Conservation (phyloP, 1,140 invertebrate species). For the Lucilia cuprina region DNA sequence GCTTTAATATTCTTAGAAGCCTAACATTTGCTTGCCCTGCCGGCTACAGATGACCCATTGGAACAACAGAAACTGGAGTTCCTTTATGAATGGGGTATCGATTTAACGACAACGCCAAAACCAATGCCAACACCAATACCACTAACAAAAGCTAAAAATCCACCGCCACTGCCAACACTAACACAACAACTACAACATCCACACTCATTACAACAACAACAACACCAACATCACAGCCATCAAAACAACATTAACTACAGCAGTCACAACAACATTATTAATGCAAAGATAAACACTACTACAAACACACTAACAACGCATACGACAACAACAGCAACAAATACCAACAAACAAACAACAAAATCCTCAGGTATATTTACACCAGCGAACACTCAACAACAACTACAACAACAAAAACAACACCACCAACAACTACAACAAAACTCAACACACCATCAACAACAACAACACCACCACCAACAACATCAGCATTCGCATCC, state of each 20-base stretch:
- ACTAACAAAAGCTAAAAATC: conserved; percentile 62
- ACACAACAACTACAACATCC: conserved; percentile 38
- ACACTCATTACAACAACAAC: conserved; percentile 42
- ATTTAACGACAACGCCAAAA: conserved; percentile 67
- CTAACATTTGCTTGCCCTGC: conserved; percentile 83
- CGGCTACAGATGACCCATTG: conserved; percentile 73
- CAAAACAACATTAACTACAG: conserved; percentile 47
- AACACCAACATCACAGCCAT: conserved; percentile 20
- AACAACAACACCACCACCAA: conserved; percentile 40
- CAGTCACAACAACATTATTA: conserved; percentile 32
- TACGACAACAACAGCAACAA: conserved; percentile 47
- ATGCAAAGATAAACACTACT: conserved; percentile 19
- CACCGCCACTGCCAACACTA: conserved; percentile 59
- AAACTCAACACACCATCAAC: conserved; percentile 41
- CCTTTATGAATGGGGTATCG: conserved; percentile 68
- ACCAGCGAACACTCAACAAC: conserved; percentile 33
- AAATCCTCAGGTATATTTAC: conserved; percentile 41
- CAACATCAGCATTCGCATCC: conserved; percentile 42
- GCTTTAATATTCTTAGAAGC: conserved; percentile 86
- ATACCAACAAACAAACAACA: conserved; percentile 40
- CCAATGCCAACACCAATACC: conserved; percentile 63
- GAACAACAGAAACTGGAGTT: conserved; percentile 65
- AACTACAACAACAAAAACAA: conserved; percentile 30
- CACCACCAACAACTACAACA: conserved; percentile 40
- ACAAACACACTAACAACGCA: conserved; percentile 42